These are phyloP conservation scores for Triplophysa yarkandensis DNA, from an alignment of 2,797 vertebrate genomes.

Conservation along the genomic window DNA sequence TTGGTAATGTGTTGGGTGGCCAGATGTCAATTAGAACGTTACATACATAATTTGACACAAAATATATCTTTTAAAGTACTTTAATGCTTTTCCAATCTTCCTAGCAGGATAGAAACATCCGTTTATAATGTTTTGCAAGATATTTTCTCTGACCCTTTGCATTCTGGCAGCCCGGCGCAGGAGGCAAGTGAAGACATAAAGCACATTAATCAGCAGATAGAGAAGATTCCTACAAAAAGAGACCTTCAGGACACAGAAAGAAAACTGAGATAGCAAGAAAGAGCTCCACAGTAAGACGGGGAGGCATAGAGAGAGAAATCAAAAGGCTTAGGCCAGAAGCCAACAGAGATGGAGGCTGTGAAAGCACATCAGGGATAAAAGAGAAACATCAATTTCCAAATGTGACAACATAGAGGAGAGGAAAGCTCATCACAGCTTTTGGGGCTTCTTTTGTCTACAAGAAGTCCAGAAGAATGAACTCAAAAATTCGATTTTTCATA, in stretches of 20 bases:
- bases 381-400: conserved; percentile 52
- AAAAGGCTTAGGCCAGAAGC: conserved; percentile 54
- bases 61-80: conserved; percentile 10
- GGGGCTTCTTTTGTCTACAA: conserved; percentile 27
- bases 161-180: neutral
- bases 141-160: neutral
- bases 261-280: neutral
- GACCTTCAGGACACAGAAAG: neutral
- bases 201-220: conserved; percentile 14
- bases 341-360: conserved; percentile 25
- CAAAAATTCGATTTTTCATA: neutral
- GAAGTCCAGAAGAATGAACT: conserved; percentile 9
- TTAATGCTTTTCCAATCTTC: neutral
- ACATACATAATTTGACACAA: neutral
- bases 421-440: conserved; percentile 48
- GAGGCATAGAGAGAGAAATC: conserved; percentile 40
- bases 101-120: neutral
- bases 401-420: conserved; percentile 59
- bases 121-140: neutral
- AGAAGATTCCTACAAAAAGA: conserved; percentile 23
- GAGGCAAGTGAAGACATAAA: conserved; percentile 12
- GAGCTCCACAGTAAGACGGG: conserved; percentile 25
- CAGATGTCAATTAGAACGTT: neutral
- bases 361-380: conserved; percentile 55
- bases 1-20: neutral